These are phyloP conservation scores for Bruchidius siliquastri DNA, from an alignment of 2,888 invertebrate species.

Conservation along the genomic window DNA sequence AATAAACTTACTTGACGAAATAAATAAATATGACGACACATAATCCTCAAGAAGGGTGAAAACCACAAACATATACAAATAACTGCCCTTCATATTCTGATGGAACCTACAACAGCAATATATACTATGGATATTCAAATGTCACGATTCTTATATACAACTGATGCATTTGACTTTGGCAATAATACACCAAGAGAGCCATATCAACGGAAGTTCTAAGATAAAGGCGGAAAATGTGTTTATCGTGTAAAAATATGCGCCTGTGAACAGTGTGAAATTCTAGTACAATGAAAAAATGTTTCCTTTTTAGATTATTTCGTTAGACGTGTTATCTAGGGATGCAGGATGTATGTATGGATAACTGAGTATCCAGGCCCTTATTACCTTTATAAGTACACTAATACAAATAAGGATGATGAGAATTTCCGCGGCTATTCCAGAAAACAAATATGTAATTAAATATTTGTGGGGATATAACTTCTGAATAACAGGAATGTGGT, in stretches of 20 bases:
- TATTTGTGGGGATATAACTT: too few relatives aligned
- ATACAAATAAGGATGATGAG: too few relatives aligned
- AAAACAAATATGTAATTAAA: too few relatives aligned
- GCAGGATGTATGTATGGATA: background rate
- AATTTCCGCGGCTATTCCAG: too few relatives aligned
- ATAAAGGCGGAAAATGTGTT: conserved; percentile 17
- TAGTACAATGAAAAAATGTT: background rate
- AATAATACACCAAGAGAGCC: conserved; percentile 8
- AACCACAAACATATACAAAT: conserved; percentile 8
- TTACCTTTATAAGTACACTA: too few relatives aligned
- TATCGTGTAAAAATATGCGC: conserved; percentile 18
- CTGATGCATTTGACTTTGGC: conserved; percentile 8
- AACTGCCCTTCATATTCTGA: conserved; percentile 7
- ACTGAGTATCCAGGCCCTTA: background rate
- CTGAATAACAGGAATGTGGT: too few relatives aligned
- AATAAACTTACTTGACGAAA: background rate
- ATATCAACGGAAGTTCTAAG: conserved; percentile 18
- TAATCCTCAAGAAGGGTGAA: conserved; percentile 7
- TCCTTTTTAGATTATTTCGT: background rate
- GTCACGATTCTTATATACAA: background rate
- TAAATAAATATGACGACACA: background rate
- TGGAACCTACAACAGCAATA: background rate
- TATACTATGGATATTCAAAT: background rate
- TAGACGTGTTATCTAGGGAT: background rate
- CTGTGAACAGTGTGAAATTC: conserved; percentile 2